Percentiles rank a stretch among this genome's conserved stretches.
Conservation (phyloP, 2,888 invertebrate species). For the Cheilosia grossa region DNA sequence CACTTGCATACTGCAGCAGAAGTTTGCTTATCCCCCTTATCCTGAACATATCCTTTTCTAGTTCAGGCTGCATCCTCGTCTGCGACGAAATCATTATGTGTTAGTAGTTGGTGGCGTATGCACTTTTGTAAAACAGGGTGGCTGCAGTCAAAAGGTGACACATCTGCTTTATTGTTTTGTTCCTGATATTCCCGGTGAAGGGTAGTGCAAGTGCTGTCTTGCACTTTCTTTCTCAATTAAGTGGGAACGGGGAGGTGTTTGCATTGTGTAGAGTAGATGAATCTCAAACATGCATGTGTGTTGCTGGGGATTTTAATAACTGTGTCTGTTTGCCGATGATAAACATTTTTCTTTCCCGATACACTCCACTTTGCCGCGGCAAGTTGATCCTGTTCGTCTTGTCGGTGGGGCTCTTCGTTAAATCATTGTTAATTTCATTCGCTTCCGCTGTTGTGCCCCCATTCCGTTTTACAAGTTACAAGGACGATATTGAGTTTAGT, state of each 20-base stretch:
- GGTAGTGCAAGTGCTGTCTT: background rate
- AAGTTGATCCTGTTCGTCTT: conserved; percentile 26
- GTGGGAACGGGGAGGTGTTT: conserved; percentile 29
- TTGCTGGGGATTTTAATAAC: conserved; percentile 67
- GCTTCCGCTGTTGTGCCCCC: conserved; percentile 24
- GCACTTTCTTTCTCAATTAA: conserved; percentile 60
- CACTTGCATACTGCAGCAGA: conserved; percentile 22
- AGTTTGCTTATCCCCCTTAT: conserved; percentile 42
- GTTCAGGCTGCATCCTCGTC: conserved; percentile 8
- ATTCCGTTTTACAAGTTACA: conserved; percentile 2
- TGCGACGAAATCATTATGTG: conserved; percentile 3
- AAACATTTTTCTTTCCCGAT: conserved; percentile 49
- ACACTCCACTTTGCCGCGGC: background rate
- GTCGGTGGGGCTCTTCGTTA: conserved; percentile 11
- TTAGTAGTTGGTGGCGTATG: conserved; percentile 7
- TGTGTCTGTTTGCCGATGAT: conserved; percentile 59
- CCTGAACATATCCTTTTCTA: conserved; percentile 36
- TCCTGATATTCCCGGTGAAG: conserved; percentile 27
- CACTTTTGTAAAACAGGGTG: conserved; percentile 6
- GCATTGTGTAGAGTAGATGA: conserved; percentile 38
- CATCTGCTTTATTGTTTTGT: conserved; percentile 62
- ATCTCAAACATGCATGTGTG: conserved; percentile 59
- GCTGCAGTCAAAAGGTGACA: conserved; percentile 47
- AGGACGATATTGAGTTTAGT: conserved; percentile 33
- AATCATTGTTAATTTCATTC: conserved; percentile 68